Conservation (phyloP, 2,113 vertebrate genomes). For the Oriolus oriolus region DNA sequence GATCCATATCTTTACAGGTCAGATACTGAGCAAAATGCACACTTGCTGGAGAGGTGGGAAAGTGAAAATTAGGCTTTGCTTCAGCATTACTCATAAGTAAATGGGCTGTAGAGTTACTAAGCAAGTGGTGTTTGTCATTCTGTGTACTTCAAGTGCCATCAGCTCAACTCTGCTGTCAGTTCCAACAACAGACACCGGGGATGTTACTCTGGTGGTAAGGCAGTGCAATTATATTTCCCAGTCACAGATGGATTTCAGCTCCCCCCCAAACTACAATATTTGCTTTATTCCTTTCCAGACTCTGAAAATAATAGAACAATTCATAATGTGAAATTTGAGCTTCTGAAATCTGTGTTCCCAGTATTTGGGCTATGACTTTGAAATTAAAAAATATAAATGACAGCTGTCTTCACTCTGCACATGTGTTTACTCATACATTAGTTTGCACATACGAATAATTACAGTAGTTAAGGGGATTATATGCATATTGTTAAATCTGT, state of each 20-base stretch:
- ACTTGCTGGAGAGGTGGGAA: background rate
- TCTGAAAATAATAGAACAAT: constrained; percentile 28
- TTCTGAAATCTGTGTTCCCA: background rate
- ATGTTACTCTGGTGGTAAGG: background rate
- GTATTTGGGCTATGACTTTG: constrained; percentile 17
- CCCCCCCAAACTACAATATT: constrained; percentile 12
- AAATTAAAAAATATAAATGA: background rate
- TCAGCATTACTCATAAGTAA: background rate
- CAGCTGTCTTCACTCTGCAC: background rate
- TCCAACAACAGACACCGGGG: background rate
- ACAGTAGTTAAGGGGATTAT: background rate
- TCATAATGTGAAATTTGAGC: background rate
- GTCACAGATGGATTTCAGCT: constrained; percentile 25
- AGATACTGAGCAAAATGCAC: background rate
- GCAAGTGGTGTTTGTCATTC: background rate
- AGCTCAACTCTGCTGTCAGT: background rate
- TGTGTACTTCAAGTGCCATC: background rate
- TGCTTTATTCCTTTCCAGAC: constrained; percentile 19
- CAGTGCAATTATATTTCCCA: background rate
- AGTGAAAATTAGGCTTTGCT: background rate
- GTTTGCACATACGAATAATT: constrained; percentile 1
- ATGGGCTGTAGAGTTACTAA: background rate
- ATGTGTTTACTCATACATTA: background rate
- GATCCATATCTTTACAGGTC: background rate
- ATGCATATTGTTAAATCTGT: background rate